Percentiles rank a stretch among this genome's conserved stretches.
phyloP scores from a whole-genome alignment of 1,140 invertebrate species.

The Octopus bimaculoides region DNA sequence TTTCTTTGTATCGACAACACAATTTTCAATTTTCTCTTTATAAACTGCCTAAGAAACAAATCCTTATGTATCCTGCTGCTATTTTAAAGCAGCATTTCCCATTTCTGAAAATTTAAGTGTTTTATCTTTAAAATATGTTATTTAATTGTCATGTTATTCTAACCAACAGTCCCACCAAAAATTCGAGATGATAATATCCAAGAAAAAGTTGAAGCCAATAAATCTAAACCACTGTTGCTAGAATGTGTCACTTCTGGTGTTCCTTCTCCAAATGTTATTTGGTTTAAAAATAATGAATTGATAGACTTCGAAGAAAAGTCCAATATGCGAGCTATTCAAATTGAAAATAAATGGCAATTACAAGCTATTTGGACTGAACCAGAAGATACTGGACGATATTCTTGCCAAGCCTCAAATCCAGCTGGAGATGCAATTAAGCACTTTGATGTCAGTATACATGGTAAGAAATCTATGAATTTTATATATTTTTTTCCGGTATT shows the following conservation, averaged over 20 bases:
- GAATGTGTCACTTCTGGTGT: conserved; percentile 57
- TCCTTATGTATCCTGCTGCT: no score
- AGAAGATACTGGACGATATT: conserved; percentile 51
- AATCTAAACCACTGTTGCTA: conserved; percentile 60
- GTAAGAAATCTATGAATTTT: conserved; percentile 39
- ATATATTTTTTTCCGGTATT: no score
- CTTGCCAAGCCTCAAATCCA: conserved; percentile 61
- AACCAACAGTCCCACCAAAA: conserved; percentile 37
- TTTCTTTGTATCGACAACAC: no score
- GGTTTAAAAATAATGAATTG: conserved; percentile 40
- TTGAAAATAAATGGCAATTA: conserved; percentile 31
- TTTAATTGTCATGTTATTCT: no score
- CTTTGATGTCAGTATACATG: conserved; percentile 56
- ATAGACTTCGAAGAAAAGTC: conserved; percentile 31
- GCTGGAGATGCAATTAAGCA: conserved; percentile 57
- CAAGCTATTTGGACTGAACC: conserved; percentile 35
- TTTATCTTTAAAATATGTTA: no score
- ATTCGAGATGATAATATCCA: conserved; percentile 24
- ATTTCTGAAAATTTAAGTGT: no score
- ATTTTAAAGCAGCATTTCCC: no score
- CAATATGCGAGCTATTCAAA: conserved; percentile 29
- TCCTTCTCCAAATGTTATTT: conserved; percentile 53
- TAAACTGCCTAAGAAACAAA: no score
- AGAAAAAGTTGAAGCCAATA: conserved; percentile 69
- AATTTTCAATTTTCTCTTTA: no score